Evolutionary conservation across 2,113 vertebrate species (phyloP).

Genomic region (Lanius collurio): DNA sequence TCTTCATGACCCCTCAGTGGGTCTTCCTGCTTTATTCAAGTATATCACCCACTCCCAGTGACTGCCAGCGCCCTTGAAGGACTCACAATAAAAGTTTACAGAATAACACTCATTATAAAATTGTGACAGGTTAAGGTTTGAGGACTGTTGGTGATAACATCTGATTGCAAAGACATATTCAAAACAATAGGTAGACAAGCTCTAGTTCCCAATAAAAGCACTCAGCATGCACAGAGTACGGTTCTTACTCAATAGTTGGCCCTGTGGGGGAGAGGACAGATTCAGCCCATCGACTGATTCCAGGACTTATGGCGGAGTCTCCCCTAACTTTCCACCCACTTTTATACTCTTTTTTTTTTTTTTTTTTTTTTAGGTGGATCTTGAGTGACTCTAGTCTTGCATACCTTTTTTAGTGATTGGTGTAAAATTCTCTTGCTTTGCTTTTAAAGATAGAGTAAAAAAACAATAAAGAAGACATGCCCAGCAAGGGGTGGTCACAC

Average conservation of each 20-base stretch:
- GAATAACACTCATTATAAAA: neutral
- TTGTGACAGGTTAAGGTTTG: neutral
- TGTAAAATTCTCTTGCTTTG: accelerated
- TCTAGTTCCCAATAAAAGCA: neutral
- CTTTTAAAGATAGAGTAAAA: neutral
- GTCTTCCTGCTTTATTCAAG: neutral
- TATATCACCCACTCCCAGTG: accelerated
- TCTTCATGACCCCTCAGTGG: accelerated
- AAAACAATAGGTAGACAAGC: neutral
- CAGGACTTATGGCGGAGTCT: neutral
- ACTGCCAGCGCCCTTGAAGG: neutral
- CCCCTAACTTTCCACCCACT: neutral
- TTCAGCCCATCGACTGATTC: neutral
- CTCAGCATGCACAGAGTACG: neutral
- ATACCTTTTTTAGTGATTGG: neutral
- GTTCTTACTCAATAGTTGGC: neutral
- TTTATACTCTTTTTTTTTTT: neutral
- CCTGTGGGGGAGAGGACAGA: neutral
- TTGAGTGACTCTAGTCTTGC: neutral
- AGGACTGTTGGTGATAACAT: neutral
- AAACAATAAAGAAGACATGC: neutral
- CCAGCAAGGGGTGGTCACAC: neutral
- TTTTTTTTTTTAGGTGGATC: neutral
- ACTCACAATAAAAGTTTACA: neutral
- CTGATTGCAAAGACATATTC: neutral